Base-by-base conservation (phyloP, 2,888 invertebrate genomes). In the Norana najaformis region DNA sequence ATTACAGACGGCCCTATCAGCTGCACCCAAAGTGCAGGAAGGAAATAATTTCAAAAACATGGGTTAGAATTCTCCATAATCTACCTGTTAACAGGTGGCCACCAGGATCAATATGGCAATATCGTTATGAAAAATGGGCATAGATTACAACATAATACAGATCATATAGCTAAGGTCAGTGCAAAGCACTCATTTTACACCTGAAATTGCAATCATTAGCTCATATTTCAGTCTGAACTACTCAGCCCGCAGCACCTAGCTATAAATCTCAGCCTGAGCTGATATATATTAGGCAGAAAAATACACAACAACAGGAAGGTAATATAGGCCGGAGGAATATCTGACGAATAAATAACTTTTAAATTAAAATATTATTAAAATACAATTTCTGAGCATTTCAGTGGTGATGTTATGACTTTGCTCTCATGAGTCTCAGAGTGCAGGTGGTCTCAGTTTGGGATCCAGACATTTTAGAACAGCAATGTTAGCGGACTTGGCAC, bases 31-130 rank as follows among this genome's bases (percentile, higher is more conserved):
- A 30, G 69, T 69, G 69, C 69, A 69, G 69, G 69, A 69, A 69
- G 69, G 69, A 69, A 69, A n/a, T 69, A 69, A 69, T 69, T 69
- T 69, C n/a, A n/a, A 69, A 69, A 69, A 69, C 47, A 69, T 69
- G 30, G n/a, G n/a, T 69, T n/a, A 30, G 6, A 69, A n/a, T 69
- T n/a, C 69, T 69, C 69, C n/a, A n/a, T 69, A 69, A 69, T 69
- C n/a, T 69, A 69, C 30, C 69, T 69, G 69, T 69, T 69, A n/a
- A 13, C 69, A 69, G n/a, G 8, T 30, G 69, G n/a, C 69, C 30
- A 11, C n/a, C n/a, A 69, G 69, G 69, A 69, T 69, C 69, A 69
- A 69, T 69, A 69, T n/a, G 69, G 30, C 69, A 69, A 69, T 69
- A n/a, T 69, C 69, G 5, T 69, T 30, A 13, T 69, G 69, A 69